phyloP scores from a whole-genome alignment of 92 coral and sea anemone species.

The Parazoanthus atlanticus region DNA sequence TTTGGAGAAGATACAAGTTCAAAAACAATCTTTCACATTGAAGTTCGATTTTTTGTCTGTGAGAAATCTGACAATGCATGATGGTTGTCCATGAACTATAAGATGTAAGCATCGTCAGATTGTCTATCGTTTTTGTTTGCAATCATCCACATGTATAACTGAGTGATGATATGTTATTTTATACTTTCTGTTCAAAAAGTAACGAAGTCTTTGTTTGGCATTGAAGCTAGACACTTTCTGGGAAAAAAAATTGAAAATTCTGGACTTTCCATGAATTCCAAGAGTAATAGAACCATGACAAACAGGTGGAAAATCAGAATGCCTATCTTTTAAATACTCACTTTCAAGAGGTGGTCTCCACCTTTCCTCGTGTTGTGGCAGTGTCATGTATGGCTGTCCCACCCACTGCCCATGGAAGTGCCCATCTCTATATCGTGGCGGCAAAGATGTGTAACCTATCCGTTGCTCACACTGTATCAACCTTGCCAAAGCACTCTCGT shows the following conservation, averaged over 20 bases:
- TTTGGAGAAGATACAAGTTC: no score
- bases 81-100: no score
- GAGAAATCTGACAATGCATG: no score
- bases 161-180: no score
- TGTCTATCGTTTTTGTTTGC: no score
- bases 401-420: slow-evolving; percentile 72
- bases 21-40: no score
- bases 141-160: no score
- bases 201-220: no score
- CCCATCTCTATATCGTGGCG: slow-evolving; percentile 71
- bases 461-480: slow-evolving; percentile 95
- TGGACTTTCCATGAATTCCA: background rate
- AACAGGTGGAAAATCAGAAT: background rate
- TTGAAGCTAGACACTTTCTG: no score
- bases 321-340: background rate
- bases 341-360: slow-evolving; percentile 62
- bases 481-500: slow-evolving; percentile 86
- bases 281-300: background rate
- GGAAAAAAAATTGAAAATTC: no score
- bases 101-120: no score
- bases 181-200: no score
- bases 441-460: slow-evolving; percentile 55
- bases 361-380: slow-evolving; percentile 71
- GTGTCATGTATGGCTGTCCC: slow-evolving; percentile 66
- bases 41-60: background rate